Percentiles rank a stretch among this genome's conserved stretches.
Evolutionary conservation across 2,888 invertebrate species (phyloP).

Genomic region (Hetaerina titia): DNA sequence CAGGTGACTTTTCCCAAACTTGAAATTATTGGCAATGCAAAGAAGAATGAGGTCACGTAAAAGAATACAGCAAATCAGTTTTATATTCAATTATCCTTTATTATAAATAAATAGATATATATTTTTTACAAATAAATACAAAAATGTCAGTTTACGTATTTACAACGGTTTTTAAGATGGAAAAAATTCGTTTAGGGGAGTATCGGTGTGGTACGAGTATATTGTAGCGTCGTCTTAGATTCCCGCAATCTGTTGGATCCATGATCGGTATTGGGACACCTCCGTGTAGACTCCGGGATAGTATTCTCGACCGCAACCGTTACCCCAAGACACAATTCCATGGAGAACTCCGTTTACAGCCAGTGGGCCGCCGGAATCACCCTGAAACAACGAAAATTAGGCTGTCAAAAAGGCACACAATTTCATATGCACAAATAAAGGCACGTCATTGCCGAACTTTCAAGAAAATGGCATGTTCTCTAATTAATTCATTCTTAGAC

Average conservation of each 20-base stretch:
- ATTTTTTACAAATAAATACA: neutral
- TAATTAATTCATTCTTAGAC: no score
- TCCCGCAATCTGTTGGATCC: constrained; percentile 74
- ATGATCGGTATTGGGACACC: constrained; percentile 77
- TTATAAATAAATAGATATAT: neutral
- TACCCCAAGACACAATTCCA: constrained; percentile 79
- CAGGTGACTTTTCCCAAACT: no score
- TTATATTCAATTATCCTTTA: neutral
- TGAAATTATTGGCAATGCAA: no score
- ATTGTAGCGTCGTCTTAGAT: constrained; percentile 73
- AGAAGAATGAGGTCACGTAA: neutral
- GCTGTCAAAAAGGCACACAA: no score
- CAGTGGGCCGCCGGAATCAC: constrained; percentile 79
- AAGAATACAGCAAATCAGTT: neutral
- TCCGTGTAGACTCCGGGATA: constrained; percentile 79
- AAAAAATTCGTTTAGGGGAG: neutral
- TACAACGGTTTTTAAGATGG: neutral
- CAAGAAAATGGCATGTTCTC: no score
- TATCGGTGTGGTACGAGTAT: neutral
- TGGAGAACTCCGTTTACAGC: constrained; percentile 78
- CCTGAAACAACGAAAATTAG: constrained; percentile 74
- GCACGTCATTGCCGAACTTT: no score
- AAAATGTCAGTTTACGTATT: neutral
- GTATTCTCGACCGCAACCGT: constrained; percentile 78
- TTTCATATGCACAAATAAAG: no score